phyloP scores from a whole-genome alignment of 1,140 invertebrate genomes.

The Spodoptera frugiperda region DNA sequence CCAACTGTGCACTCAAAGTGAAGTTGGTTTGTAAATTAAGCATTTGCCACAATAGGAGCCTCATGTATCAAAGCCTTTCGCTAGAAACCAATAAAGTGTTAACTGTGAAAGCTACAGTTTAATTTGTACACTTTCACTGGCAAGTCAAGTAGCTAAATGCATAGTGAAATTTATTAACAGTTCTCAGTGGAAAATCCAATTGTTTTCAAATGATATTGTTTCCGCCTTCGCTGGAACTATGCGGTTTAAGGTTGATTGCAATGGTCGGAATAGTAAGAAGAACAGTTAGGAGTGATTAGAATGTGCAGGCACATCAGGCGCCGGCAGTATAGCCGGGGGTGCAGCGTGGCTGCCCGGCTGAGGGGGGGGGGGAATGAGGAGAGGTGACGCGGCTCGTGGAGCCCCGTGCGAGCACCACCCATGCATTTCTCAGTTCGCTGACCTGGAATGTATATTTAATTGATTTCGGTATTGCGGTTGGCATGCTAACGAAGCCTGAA shows the following conservation, averaged over 20 bases:
- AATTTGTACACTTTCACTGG: too few relatives aligned
- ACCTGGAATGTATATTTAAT: slow-evolving; percentile 64
- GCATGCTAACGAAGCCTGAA: slow-evolving; percentile 55
- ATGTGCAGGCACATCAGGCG: slow-evolving; percentile 24
- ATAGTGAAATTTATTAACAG: too few relatives aligned
- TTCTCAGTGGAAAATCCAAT: too few relatives aligned
- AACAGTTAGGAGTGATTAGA: slow-evolving; percentile 38
- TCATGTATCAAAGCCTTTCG: too few relatives aligned
- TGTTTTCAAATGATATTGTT: background rate
- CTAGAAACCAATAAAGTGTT: too few relatives aligned
- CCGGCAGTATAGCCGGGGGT: background rate
- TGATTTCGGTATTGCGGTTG: slow-evolving; percentile 60
- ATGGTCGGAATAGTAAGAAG: slow-evolving; percentile 23
- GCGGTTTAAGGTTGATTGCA: slow-evolving; percentile 19
- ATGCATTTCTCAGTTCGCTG: slow-evolving; percentile 62
- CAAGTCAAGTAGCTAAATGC: too few relatives aligned
- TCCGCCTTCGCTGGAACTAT: background rate
- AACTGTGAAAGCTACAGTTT: too few relatives aligned
- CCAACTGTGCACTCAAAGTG: too few relatives aligned
- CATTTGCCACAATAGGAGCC: too few relatives aligned
- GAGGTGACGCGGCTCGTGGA: slow-evolving; percentile 1
- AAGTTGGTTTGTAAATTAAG: too few relatives aligned
- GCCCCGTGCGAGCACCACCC: slow-evolving; percentile 37
- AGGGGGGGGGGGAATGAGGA: background rate
- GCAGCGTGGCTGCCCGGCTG: background rate